Conservation (phyloP, 1,140 invertebrate genomes). For the Eulimnadia texana region DNA sequence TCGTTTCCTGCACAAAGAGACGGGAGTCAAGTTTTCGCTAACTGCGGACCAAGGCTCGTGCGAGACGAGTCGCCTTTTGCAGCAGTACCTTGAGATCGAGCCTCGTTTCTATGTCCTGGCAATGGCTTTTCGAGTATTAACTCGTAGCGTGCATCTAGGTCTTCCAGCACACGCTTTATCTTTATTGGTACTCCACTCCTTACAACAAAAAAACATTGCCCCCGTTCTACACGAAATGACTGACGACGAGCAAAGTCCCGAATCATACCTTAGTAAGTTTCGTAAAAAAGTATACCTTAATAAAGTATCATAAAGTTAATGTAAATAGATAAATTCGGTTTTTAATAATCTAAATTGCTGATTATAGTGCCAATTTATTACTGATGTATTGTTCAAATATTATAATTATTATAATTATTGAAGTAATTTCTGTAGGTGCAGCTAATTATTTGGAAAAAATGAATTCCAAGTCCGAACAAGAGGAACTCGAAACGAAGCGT, state of each 20-base stretch:
- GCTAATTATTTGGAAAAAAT: background rate
- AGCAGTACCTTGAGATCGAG: background rate
- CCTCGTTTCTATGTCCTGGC: background rate
- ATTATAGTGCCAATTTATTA: background rate
- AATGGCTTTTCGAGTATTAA: background rate
- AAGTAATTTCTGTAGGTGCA: background rate
- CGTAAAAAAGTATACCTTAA: background rate
- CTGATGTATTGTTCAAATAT: background rate
- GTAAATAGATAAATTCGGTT: no score
- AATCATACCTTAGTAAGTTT: background rate
- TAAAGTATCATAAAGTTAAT: no score
- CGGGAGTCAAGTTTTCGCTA: background rate
- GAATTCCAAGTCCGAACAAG: no score
- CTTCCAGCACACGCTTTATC: conserved; percentile 9
- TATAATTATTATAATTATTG: no score
- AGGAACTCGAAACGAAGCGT: no score
- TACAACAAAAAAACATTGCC: conserved; percentile 9
- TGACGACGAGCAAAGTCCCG: background rate
- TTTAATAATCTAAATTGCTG: background rate
- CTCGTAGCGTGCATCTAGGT: background rate
- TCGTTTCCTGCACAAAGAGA: background rate
- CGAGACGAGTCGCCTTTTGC: background rate
- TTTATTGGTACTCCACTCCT: conserved; percentile 8
- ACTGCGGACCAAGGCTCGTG: background rate
- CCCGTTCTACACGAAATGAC: conserved; percentile 9